Base-by-base conservation (phyloP, 2,113 vertebrate species). In the Hypocryptadius cinnamomeus region DNA sequence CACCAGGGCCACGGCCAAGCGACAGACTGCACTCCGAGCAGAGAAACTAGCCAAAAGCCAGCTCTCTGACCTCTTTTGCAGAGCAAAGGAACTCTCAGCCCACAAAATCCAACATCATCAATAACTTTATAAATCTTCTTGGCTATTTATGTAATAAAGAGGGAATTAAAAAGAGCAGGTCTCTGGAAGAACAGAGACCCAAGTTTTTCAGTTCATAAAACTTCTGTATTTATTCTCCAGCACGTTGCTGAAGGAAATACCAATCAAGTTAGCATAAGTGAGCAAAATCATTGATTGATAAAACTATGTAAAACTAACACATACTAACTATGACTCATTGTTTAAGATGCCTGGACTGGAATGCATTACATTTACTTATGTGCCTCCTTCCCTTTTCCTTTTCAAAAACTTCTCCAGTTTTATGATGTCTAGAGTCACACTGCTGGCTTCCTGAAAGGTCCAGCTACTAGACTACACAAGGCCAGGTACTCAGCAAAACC, bases 21-120 rank as follows among this genome's bases (percentile, higher is more conserved):
- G 61, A 42, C 2, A 42, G 48, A 40, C 48, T 69, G 24, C 23
- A 60, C 56, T 44, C 10, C 0, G 0, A 65, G 57, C 5, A 5
- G 22, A 79, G 45, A 42, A 72, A 24, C 33, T 17, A 51, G 50
- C 12, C 74, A 76, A 61, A 7, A 61, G 12, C 8, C 45, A 60
- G 30, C 28, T 68, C 47, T n/a, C 21, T 66, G 35, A 31, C 42
- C 25, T 76, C 33, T 65, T 47, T 59, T 31, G 27, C 50, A 72
- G 18, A 24, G 31, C 11, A 74, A 69, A 48, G 40, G n/a, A 81
- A 33, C 10, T 72, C 57, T 69, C 53, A 65, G 70, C 21, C 33
- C 66, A 66, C 30, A 95, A 77, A 79, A 72, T 60, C 31, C 30
- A 81, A 28, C 39, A 47, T 16, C 40, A 78, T 30, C 48, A 56